Percentiles rank a stretch among this genome's conserved stretches.
These are phyloP conservation scores for Gastrophysa polygoni DNA, from an alignment of 2,888 invertebrate species.

Conservation along the genomic window DNA sequence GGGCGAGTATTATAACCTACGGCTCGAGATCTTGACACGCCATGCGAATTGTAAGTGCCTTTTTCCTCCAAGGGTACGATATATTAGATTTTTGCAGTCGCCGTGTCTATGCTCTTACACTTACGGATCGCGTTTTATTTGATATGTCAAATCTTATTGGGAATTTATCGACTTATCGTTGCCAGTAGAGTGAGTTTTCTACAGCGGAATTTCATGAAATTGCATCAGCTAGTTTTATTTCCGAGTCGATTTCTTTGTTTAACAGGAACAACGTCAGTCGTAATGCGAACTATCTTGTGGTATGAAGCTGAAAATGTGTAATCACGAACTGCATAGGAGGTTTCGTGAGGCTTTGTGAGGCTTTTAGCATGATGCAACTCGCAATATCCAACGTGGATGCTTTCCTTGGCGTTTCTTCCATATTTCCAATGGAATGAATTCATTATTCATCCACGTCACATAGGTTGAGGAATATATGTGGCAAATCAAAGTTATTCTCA, in stretches of 20 bases:
- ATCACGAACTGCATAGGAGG: too few relatives aligned
- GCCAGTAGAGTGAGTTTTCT: not conserved
- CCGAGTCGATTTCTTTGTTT: not conserved
- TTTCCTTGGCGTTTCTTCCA: too few relatives aligned
- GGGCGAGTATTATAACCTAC: slow-evolving; percentile 35
- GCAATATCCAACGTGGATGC: too few relatives aligned
- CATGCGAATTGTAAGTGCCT: slow-evolving; percentile 23
- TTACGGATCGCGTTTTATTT: slow-evolving; percentile 22
- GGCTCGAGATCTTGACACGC: slow-evolving; percentile 20
- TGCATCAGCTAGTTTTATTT: not conserved
- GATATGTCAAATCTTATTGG: slow-evolving; percentile 28
- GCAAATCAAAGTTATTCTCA: too few relatives aligned
- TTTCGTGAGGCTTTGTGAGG: too few relatives aligned
- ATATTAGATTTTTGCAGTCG: slow-evolving; percentile 30
- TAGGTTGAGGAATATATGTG: too few relatives aligned
- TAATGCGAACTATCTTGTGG: slow-evolving; percentile 7
- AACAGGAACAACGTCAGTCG: not conserved
- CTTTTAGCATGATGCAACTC: too few relatives aligned
- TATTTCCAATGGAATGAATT: too few relatives aligned
- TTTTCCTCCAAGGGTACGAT: slow-evolving; percentile 20
- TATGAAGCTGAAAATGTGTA: too few relatives aligned
- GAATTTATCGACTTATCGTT: slow-evolving; percentile 27
- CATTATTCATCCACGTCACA: too few relatives aligned
- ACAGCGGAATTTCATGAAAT: not conserved
- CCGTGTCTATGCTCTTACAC: slow-evolving; percentile 23